Conservation (phyloP, 2,113 vertebrate species). For the Jaculus jaculus region DNA sequence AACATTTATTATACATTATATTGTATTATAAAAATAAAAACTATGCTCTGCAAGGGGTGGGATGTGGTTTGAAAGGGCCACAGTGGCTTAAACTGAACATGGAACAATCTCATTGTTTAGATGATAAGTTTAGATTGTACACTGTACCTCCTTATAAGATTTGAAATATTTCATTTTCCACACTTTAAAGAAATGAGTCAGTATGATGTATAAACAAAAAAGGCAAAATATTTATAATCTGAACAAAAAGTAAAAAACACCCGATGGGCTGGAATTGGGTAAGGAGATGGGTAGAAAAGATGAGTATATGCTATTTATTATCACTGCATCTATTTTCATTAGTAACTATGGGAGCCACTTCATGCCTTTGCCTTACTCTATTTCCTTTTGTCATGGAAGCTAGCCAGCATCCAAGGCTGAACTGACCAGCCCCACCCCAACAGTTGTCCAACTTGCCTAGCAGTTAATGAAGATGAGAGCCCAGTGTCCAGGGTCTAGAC, state of each 20-base stretch:
- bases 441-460: not conserved
- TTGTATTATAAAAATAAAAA: not conserved
- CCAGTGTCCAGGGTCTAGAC: not conserved
- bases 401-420: not conserved
- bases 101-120: not conserved
- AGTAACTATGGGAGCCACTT: not conserved
- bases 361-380: not conserved
- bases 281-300: not conserved
- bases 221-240: not conserved
- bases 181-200: slow-evolving; percentile 14
- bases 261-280: not conserved
- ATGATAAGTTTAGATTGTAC: not conserved
- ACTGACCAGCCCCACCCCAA: not conserved
- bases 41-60: no score
- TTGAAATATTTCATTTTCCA: not conserved
- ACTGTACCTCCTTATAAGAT: not conserved
- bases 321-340: not conserved
- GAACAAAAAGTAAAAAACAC: not conserved
- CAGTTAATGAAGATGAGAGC: not conserved
- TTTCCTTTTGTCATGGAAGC: not conserved
- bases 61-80: not conserved
- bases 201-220: not conserved
- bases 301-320: not conserved
- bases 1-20: not conserved
- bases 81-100: not conserved